phyloP scores from a whole-genome alignment of 2,888 invertebrate genomes.

The Drosophila infuscata region DNA sequence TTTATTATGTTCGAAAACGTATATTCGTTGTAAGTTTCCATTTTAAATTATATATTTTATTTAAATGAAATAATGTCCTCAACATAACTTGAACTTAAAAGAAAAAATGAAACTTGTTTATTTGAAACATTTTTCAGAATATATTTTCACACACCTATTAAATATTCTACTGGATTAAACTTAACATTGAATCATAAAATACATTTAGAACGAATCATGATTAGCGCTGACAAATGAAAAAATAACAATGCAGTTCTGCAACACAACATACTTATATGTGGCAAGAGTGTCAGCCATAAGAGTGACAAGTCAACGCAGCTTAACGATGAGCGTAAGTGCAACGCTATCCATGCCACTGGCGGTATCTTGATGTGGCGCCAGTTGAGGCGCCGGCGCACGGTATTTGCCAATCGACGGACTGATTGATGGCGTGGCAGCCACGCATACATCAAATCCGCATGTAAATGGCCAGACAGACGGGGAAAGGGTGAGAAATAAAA shows the following conservation, averaged over 20 bases:
- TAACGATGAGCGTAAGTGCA: conserved; percentile 61
- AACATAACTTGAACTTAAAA: too few species aligned
- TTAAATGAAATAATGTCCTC: not conserved
- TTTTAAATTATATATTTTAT: not conserved
- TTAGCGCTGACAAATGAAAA: conserved; percentile 18
- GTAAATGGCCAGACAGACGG: conserved; percentile 54
- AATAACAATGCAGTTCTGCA: not conserved
- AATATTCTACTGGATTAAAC: not conserved
- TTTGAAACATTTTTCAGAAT: not conserved
- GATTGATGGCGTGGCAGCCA: conserved; percentile 67
- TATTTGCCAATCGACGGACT: conserved; percentile 61
- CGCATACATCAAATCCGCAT: conserved; percentile 76
- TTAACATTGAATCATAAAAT: conserved; percentile 14
- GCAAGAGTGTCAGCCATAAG: conserved; percentile 19
- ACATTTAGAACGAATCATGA: not conserved
- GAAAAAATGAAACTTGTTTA: not conserved
- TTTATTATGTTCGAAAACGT: too few species aligned
- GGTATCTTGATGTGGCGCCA: conserved; percentile 16
- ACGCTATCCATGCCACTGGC: conserved; percentile 36
- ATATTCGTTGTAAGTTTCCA: too few species aligned
- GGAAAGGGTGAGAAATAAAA: conserved; percentile 8
- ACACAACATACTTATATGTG: not conserved
- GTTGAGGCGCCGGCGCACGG: conserved; percentile 13
- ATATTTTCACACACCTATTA: not conserved
- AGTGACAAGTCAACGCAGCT: conserved; percentile 31